These are phyloP conservation scores for Stenodera caucasica DNA, from an alignment of 2,888 invertebrate genomes.

Conservation along the genomic window DNA sequence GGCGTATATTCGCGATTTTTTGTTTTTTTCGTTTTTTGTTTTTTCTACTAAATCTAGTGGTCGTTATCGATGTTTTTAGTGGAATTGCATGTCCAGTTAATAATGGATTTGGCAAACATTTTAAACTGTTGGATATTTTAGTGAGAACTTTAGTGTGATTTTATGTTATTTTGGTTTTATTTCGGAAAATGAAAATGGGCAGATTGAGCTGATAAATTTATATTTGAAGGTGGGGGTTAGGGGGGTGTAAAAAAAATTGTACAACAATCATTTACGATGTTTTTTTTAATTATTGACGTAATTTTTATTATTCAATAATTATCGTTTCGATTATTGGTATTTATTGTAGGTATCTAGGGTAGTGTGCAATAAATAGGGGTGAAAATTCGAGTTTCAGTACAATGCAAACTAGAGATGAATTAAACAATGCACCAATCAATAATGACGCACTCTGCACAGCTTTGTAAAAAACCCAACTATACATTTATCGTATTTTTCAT, in stretches of 20 bases:
- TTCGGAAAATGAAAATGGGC: constrained; percentile 10
- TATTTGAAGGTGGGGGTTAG: too few relatives aligned
- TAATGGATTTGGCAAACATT: constrained; percentile 47
- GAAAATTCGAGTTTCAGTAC: not conserved
- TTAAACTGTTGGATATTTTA: constrained; percentile 51
- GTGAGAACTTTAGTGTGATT: constrained; percentile 50
- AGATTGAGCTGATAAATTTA: too few relatives aligned
- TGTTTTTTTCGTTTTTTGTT: not conserved
- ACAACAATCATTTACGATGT: too few relatives aligned
- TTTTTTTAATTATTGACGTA: too few relatives aligned
- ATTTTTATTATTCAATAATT: too few relatives aligned
- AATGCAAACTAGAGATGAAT: constrained; percentile 2
- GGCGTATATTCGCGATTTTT: too few relatives aligned
- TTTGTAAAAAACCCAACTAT: not conserved
- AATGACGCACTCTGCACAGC: not conserved
- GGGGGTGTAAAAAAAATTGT: too few relatives aligned
- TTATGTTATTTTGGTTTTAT: constrained; percentile 49
- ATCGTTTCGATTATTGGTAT: too few relatives aligned
- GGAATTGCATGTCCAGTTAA: constrained; percentile 55
- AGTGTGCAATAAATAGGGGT: not conserved
- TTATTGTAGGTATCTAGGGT: not conserved
- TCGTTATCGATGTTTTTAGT: constrained; percentile 57
- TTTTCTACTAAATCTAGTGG: constrained; percentile 30
- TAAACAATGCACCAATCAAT: constrained; percentile 6
- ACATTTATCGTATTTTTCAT: not conserved